Conservation (phyloP, 2,888 invertebrate species). For the Agrenia bidenticulata region DNA sequence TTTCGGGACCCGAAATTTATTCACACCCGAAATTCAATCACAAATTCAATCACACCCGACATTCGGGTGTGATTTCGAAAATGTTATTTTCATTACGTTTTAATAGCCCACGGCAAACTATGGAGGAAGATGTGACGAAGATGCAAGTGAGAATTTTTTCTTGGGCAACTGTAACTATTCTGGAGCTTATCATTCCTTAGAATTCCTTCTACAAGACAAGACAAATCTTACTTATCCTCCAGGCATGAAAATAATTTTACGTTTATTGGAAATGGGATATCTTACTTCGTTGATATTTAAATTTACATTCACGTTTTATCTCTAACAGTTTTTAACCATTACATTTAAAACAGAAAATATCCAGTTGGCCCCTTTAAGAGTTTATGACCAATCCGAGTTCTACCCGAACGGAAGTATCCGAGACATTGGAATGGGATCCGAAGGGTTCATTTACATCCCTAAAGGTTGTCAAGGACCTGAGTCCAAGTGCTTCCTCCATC, state of each 20-base stretch:
- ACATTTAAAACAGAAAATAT: no score
- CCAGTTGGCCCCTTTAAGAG: conserved; percentile 22
- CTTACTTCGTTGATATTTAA: no score
- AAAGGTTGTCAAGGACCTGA: conserved; percentile 1
- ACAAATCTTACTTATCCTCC: background rate
- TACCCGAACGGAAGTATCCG: conserved; percentile 33
- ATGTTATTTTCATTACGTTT: conserved; percentile 5
- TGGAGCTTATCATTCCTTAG: conserved; percentile 38
- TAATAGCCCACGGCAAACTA: conserved; percentile 40
- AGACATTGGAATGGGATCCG: conserved; percentile 43
- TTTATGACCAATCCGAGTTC: conserved; percentile 47
- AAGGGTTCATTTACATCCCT: conserved; percentile 47
- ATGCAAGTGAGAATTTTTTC: conserved; percentile 40
- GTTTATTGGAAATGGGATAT: background rate
- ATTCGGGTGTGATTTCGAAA: no score
- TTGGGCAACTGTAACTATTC: conserved; percentile 46
- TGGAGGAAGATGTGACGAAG: conserved; percentile 39
- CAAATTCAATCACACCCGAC: no score
- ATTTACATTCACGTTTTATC: no score
- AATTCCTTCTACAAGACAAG: conserved; percentile 33
- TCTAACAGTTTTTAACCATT: no score
- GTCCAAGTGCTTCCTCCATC: conserved; percentile 38
- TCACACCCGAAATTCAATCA: no score
- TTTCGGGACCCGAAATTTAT: no score
- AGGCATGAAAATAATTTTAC: conserved; percentile 11